Evolutionary conservation across 1,140 invertebrate genomes (phyloP), one percentile per base, ranked within the genome.

Genomic region (Atta colombica): DNA sequence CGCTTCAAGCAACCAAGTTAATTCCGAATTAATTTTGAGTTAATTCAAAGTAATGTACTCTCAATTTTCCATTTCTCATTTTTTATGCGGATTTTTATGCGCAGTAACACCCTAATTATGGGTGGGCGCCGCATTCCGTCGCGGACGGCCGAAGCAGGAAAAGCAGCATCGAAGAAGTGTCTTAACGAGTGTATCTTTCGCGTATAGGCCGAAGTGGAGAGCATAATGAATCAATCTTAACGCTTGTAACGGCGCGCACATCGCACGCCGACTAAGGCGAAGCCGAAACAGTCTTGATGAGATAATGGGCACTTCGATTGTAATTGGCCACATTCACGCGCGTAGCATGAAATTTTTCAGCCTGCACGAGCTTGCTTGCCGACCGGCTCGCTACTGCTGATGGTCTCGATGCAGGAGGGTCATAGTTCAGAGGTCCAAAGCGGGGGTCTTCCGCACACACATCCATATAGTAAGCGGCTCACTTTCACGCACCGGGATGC

Each of bases 401-500:
- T 93, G 90, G 87, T 93, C 91, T 86, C 92, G 92, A 93, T 90
- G 87, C 82, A 89, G 90, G 72, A 80, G 87, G 92, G 89, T 93
- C 92, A 93, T 66, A 78, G 92, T 91, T 93, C 93, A 92, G 78
- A 93, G 93, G 92, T 93, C 89, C 71, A 45, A 85, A 69, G 85
- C 85, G 85, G 92, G 90, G 92, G 93, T 93, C 90, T 92, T 91
- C 81, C 90, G 88, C 89, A 88, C 90, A 91, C 92, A 92, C 92
- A 91, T 94, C 77, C 89, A 91, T 92, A 93, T 92, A 93, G 93
- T 92, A 93, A 93, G 90, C 93, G 92, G 88, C 91, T 93, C 91
- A 92, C 90, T 92, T 93, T 93, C 88, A 90, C 85, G 87, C 77
- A 89, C 81, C 60, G 6, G 53, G 55, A 66, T 66, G 69, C 66